Percentiles rank a stretch among this genome's conserved stretches.
These are phyloP conservation scores for Hetaerina titia DNA, from an alignment of 2,888 invertebrate genomes.

Conservation along the genomic window DNA sequence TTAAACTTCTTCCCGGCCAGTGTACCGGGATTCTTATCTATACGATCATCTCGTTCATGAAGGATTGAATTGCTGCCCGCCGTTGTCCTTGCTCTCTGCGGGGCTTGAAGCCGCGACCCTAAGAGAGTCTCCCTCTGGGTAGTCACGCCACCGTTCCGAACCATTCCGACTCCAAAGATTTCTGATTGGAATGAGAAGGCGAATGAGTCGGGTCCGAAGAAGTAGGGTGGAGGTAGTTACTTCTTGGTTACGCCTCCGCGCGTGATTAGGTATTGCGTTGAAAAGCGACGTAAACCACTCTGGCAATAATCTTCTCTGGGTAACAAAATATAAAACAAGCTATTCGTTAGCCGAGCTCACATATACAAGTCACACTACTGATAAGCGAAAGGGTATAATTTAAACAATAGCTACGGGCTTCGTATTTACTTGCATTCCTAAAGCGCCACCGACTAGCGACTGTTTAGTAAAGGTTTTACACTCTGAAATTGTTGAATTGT, in stretches of 20 bases:
- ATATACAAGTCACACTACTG: too few species aligned
- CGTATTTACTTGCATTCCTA: too few species aligned
- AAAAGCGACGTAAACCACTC: not conserved
- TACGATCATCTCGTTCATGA: constrained; percentile 50
- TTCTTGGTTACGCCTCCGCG: not conserved
- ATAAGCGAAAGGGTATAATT: too few species aligned
- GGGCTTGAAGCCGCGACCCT: constrained; percentile 48
- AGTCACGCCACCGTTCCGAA: constrained; percentile 48
- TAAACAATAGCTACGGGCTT: too few species aligned
- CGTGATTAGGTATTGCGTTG: not conserved
- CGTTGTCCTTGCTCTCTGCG: constrained; percentile 41
- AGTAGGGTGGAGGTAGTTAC: not conserved
- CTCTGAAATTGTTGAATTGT: too few species aligned
- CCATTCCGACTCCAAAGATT: constrained; percentile 14
- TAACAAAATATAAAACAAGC: not conserved
- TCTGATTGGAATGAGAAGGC: constrained; percentile 23
- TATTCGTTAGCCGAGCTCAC: too few species aligned
- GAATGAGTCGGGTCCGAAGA: not conserved
- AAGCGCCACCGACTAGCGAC: too few species aligned
- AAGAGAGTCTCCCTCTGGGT: not conserved
- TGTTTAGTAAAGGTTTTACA: too few species aligned
- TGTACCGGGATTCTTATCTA: not conserved
- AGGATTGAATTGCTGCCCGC: constrained; percentile 36
- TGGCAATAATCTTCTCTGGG: not conserved
- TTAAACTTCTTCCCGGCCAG: constrained; percentile 36